phyloP scores from a whole-genome alignment of 1,140 invertebrate species.

The Cotesia vestalis region DNA sequence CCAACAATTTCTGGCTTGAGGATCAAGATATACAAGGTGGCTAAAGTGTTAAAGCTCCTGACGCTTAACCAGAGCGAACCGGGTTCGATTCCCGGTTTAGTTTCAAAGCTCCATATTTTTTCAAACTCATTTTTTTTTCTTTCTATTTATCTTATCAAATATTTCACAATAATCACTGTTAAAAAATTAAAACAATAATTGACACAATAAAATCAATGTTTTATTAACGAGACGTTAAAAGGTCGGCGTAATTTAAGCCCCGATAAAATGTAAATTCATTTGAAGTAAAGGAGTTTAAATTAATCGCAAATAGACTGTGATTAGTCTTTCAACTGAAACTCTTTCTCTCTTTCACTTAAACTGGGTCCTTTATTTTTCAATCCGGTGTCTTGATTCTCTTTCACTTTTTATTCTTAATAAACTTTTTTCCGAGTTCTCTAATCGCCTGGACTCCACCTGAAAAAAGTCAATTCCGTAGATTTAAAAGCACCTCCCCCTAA shows the following conservation, averaged over 20 bases:
- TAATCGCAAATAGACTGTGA: slow-evolving; percentile 37
- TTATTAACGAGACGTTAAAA: slow-evolving; percentile 10
- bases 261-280: slow-evolving; percentile 32
- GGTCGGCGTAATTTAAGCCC: slow-evolving; percentile 18
- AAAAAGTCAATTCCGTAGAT: slow-evolving; percentile 32
- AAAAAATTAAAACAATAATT: background rate
- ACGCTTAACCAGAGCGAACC: too few relatives aligned
- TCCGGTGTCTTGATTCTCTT: background rate
- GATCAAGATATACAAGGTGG: too few relatives aligned
- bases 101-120: too few relatives aligned
- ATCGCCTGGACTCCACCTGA: slow-evolving; percentile 16
- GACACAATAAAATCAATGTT: background rate
- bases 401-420: background rate
- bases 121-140: too few relatives aligned
- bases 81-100: too few relatives aligned
- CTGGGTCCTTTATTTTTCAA: slow-evolving; percentile 19
- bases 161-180: too few relatives aligned
- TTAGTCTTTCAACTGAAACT: slow-evolving; percentile 23
- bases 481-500: slow-evolving; percentile 19
- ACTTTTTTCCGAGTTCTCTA: slow-evolving; percentile 26
- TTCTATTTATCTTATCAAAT: too few relatives aligned
- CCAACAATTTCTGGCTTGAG: too few relatives aligned
- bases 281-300: slow-evolving; percentile 29
- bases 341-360: slow-evolving; percentile 16
- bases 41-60: too few relatives aligned